Base-by-base conservation (phyloP, 2,888 invertebrate genomes). In the Branchellion lobata region DNA sequence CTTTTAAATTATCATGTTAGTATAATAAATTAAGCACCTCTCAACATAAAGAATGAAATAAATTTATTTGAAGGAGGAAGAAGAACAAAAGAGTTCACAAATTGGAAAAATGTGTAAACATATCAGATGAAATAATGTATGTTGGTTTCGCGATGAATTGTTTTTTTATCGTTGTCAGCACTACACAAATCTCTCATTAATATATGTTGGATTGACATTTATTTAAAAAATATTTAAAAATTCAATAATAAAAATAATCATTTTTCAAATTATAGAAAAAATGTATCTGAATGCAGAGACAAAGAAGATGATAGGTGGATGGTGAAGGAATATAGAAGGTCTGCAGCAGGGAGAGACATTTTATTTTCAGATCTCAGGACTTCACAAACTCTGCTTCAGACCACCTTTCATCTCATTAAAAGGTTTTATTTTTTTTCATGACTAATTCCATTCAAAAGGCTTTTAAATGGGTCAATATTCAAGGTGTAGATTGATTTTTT, bases 321-420 rank as follows among this genome's bases (percentile, higher is more conserved):
- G 61, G 61, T 57, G 61, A 57, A 57, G 24, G 61, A 57, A 57
- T 57, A 57, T n/a, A 24, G n/a, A 3, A 57, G 61, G 21, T 57
- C 61, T 3, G 61, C 61, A 18, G 61, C 61, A 24, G 61, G 61
- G 3, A 57, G 61, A 57, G 61, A 24, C 5, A 24, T n/a, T 3
- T 18, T 14, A 5, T 3, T n/a, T 24, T 3, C n/a, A 24, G 61
- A 57, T 24, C 61, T 57, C 21, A 5, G 61, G 21, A 57, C 61
- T 24, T 57, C 61, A 18, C 14, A 57, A 24, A 57, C 61, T n/a
- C 61, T 57, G 5, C 24, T 57, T 18, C 24, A 18, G 11, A 57
- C 61, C 3, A 24, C 14, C 24, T 18, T 57, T 18, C 61, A 57
- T 24, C 61, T 57, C 24, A 57, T 57, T 18, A 57, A 57, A 57